Evolutionary conservation across 2,888 invertebrate species (phyloP).

Genomic region (Marronus borbonicus): DNA sequence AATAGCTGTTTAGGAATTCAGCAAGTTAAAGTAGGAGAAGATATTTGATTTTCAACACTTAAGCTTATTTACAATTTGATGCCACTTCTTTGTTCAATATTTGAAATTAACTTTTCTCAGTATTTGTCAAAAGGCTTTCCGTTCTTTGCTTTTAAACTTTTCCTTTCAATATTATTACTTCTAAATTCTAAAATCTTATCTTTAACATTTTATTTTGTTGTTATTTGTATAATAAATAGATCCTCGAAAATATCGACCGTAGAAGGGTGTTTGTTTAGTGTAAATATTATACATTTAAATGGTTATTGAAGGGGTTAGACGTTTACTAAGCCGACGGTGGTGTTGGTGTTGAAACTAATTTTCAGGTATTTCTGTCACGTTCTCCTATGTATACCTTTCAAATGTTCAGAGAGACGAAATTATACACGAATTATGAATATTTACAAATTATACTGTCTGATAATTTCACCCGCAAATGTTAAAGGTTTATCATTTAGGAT

Average conservation of each 20-base stretch:
- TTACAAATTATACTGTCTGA: constrained; percentile 30
- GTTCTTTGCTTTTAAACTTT: constrained; percentile 1
- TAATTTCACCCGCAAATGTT: constrained; percentile 10
- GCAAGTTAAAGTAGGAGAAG: constrained; percentile 27
- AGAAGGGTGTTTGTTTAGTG: neutral
- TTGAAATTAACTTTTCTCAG: constrained; percentile 32
- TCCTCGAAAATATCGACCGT: neutral
- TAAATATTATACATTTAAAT: constrained; percentile 23
- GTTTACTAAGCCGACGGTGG: neutral
- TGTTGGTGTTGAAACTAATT: constrained; percentile 35
- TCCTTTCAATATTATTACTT: too few species aligned
- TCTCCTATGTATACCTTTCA: constrained; percentile 24
- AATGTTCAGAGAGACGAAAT: constrained; percentile 33
- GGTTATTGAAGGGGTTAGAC: constrained; percentile 9
- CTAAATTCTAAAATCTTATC: too few species aligned
- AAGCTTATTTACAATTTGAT: constrained; percentile 43
- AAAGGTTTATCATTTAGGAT: constrained; percentile 12
- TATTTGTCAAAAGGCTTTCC: constrained; percentile 26
- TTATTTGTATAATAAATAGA: neutral
- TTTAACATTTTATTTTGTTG: too few species aligned
- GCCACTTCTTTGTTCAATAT: constrained; percentile 34
- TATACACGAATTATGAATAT: constrained; percentile 33
- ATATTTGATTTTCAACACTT: constrained; percentile 46
- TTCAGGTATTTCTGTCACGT: constrained; percentile 47
- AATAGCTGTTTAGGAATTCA: constrained; percentile 40